A percentile compares a stretch with the other conserved stretches of the same genome.
Conservation (phyloP, 2,797 vertebrate species). For the Muscicapa comitata region DNA sequence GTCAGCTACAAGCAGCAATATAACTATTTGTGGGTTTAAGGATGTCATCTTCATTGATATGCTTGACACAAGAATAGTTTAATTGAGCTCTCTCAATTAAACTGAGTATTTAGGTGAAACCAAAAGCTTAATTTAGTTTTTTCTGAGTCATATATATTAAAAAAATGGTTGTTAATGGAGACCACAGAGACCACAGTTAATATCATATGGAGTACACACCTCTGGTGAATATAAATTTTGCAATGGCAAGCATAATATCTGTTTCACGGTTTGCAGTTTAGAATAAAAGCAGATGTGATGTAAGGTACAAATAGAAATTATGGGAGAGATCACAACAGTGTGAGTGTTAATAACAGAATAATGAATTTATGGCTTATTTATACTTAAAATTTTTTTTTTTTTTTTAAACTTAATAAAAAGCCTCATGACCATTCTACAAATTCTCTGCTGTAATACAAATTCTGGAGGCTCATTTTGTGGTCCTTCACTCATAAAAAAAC, state of each 20-base stretch:
- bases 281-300: not conserved
- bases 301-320: not conserved
- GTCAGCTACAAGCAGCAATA: not conserved
- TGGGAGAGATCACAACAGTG: not conserved
- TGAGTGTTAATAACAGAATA: not conserved
- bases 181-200: not conserved
- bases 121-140: not conserved
- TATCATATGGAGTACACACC: fast-evolving
- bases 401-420: not conserved
- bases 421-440: not conserved
- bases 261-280: not conserved
- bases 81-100: not conserved
- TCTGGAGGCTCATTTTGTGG: fast-evolving
- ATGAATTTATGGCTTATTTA: not conserved
- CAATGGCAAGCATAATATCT: not conserved
- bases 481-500: not conserved
- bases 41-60: not conserved
- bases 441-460: not conserved
- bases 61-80: not conserved
- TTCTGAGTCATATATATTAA: not conserved
- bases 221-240: not conserved
- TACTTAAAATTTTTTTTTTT: not conserved
- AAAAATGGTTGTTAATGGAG: not conserved
- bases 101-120: not conserved
- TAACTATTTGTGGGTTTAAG: not conserved